Evolutionary conservation across 2,113 vertebrate species (phyloP).

Genomic region (Bothrops jararaca): DNA sequence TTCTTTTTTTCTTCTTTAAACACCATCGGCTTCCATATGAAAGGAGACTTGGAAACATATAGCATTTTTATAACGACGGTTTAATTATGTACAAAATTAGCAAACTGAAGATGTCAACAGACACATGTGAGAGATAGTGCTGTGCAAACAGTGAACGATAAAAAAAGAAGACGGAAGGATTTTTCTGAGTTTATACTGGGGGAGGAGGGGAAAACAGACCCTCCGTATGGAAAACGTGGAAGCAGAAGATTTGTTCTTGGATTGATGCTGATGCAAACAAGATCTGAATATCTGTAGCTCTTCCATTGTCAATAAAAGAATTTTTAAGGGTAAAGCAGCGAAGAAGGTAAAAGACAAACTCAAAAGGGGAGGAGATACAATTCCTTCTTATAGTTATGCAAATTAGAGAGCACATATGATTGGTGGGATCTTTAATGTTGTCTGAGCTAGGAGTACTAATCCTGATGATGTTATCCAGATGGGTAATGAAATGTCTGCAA

Average conservation of each 20-base stretch:
- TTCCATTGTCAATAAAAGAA: neutral
- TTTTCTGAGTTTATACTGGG: neutral
- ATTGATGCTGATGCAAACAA: neutral
- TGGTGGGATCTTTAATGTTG: neutral
- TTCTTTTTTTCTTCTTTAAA: neutral
- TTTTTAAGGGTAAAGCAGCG: neutral
- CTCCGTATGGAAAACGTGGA: neutral
- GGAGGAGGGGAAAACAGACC: neutral
- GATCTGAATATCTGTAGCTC: neutral
- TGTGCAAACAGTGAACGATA: neutral
- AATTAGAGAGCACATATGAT: neutral
- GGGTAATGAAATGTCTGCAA: neutral
- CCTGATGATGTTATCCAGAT: neutral
- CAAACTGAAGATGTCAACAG: neutral
- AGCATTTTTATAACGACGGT: neutral
- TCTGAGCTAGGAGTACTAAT: neutral
- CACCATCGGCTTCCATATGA: neutral
- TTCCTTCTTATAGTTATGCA: neutral
- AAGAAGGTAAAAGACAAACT: neutral
- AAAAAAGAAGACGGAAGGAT: neutral
- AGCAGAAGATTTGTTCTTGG: neutral
- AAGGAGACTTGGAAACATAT: neutral
- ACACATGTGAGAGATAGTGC: neutral
- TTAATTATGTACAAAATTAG: neutral
- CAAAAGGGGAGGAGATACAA: neutral